Percentiles rank a stretch among this genome's conserved stretches.
phyloP scores from a whole-genome alignment of 2,888 invertebrate genomes.

The Orthosia gracilis region DNA sequence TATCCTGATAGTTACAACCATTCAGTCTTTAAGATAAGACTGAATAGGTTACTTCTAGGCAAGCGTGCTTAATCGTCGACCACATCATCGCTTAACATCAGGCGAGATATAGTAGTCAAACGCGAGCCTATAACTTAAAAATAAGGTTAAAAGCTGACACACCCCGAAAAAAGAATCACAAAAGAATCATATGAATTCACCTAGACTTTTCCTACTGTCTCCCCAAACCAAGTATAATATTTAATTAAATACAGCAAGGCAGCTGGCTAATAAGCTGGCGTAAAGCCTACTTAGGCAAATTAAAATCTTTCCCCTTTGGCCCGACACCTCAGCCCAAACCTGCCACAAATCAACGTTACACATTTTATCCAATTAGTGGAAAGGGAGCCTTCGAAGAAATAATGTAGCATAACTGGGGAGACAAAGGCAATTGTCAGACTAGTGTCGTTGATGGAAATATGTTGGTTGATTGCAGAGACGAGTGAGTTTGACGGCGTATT shows the following conservation, averaged over 20 bases:
- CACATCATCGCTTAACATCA: too few species aligned
- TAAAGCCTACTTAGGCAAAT: constrained; percentile 56
- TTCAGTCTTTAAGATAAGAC: too few species aligned
- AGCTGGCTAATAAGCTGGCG: constrained; percentile 33
- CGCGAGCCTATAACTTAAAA: too few species aligned
- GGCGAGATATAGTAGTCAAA: too few species aligned
- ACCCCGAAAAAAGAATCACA: too few species aligned
- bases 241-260: constrained; percentile 30
- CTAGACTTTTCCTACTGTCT: background rate
- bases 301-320: constrained; percentile 48
- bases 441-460: background rate
- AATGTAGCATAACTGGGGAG: background rate
- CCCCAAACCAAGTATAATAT: constrained; percentile 4
- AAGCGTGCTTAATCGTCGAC: too few species aligned
- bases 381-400: constrained; percentile 9
- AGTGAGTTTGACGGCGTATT: background rate
- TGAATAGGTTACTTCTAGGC: too few species aligned
- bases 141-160: too few species aligned
- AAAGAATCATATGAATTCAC: background rate
- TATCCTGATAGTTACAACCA: too few species aligned
- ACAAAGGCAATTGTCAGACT: constrained; percentile 7
- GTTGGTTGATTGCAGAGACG: background rate
- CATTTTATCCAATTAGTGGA: constrained; percentile 50
- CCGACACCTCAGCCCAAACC: constrained; percentile 31
- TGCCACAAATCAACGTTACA: constrained; percentile 48